Evolutionary conservation across 2,113 vertebrate species (phyloP).

Genomic region (Upupa epops): DNA sequence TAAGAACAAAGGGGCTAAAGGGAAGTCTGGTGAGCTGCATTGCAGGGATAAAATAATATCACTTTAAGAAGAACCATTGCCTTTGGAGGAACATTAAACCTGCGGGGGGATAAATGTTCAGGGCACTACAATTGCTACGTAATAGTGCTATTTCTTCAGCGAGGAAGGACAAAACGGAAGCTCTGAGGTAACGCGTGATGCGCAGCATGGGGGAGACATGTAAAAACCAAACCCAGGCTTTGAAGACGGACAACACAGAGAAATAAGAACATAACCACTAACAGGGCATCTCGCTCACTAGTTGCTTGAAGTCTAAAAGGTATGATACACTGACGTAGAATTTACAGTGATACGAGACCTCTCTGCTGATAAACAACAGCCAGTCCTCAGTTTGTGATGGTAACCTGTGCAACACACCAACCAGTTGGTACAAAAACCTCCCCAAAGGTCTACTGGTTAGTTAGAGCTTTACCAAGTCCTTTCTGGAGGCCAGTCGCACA

Average conservation of each 20-base stretch:
- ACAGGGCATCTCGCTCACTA: background rate
- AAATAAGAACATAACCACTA: background rate
- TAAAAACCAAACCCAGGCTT: background rate
- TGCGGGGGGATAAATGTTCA: background rate
- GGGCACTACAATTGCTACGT: background rate
- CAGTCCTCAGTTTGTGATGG: background rate
- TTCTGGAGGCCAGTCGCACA: conserved; percentile 4
- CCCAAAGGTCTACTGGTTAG: background rate
- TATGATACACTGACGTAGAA: background rate
- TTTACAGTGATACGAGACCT: background rate
- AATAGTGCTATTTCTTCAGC: background rate
- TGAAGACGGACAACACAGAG: background rate
- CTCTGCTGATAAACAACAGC: background rate
- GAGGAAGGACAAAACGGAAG: background rate
- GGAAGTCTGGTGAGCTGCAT: background rate
- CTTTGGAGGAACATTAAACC: conserved; percentile 13
- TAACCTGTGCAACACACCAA: background rate
- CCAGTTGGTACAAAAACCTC: background rate
- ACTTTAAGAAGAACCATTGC: conserved; percentile 9
- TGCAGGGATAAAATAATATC: background rate
- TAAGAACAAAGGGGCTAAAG: conserved; percentile 31
- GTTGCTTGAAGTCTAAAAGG: background rate
- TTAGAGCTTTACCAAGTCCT: background rate
- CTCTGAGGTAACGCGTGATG: background rate
- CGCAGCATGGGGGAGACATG: background rate